Evolutionary conservation across 2,888 invertebrate species (phyloP), one percentile per base, ranked within the genome.

Genomic region (Pogonocherus hispidulus): DNA sequence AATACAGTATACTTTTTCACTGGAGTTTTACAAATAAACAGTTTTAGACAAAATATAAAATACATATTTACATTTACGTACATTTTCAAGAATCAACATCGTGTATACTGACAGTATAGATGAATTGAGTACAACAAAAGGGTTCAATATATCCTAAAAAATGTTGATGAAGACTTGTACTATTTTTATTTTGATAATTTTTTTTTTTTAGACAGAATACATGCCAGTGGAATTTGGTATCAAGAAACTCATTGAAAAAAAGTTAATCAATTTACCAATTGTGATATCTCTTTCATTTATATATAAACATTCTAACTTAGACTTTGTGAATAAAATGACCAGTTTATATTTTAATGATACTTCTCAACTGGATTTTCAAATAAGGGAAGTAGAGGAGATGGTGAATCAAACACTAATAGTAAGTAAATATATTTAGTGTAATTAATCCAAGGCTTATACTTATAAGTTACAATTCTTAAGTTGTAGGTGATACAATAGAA

Each of bases 141-240:
- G n/a, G n/a, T n/a, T n/a, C n/a, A n/a, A n/a, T n/a, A n/a, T n/a
- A n/a, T n/a, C n/a, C n/a, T n/a, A n/a, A n/a, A n/a, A n/a, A n/a
- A n/a, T n/a, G n/a, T 46, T 46, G 18, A 18, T 18, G 46, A 5
- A 1, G 2, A 18, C 14, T 11, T 2, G 41, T 14, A 23, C 18
- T 27, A 11, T 35, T 59, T 54, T 55, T 35, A 1, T 32, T 32
- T 16, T 32, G 11, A 59, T 0, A 47, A 20, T 63, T 19, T 37
- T 44, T 51, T 46, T 51, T 19, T 81, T 84, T 74, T 65, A 85
- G 84, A 72, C 56, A 54, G 85, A 86, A 74, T 83, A 78, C 74
- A 83, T 86, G 81, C 52, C 78, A 18, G 74, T 80, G 65, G 73
- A 78, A 20, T 77, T 77, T 56, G 80, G 79, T 37, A 63, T 81